These are phyloP conservation scores for Ondatra zibethicus DNA, from an alignment of 2,113 vertebrate genomes.

Conservation along the genomic window DNA sequence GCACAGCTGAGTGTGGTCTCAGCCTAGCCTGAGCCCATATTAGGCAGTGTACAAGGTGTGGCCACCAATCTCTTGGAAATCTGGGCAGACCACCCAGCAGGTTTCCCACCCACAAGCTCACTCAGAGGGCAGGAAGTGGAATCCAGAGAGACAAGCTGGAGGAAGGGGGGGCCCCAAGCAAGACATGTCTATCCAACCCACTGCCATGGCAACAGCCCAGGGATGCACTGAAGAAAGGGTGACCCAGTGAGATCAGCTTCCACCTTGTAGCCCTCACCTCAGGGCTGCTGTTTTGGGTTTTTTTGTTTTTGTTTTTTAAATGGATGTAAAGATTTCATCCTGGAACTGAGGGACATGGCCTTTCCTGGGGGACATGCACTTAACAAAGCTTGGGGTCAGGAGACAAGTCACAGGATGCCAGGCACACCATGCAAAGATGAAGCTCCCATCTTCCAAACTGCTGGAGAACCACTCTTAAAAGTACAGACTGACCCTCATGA, in stretches of 20 bases:
- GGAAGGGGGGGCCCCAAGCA: background rate
- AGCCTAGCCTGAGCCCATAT: conserved; percentile 17
- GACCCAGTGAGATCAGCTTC: background rate
- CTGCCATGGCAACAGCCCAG: conserved; percentile 50
- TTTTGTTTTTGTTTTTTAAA: conserved; percentile 29
- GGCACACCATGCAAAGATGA: background rate
- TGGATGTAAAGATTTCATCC: background rate
- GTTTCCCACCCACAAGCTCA: conserved; percentile 68
- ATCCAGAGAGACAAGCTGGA: background rate
- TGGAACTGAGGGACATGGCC: background rate
- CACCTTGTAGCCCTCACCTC: conserved; percentile 11
- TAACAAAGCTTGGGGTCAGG: accelerated
- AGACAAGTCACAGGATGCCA: background rate
- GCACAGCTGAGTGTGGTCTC: conserved; percentile 35
- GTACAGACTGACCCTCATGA: background rate
- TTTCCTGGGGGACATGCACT: background rate
- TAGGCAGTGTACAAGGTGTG: conserved; percentile 63
- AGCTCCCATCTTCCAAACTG: background rate
- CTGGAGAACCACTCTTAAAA: background rate
- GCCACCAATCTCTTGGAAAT: conserved; percentile 49
- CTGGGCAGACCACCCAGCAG: conserved; percentile 77
- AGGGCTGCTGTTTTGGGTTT: background rate
- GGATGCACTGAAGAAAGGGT: background rate
- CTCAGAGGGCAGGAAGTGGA: conserved; percentile 67
- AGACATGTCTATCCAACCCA: background rate